phyloP scores from a whole-genome alignment of 2,888 invertebrate genomes.

The Melipona beecheii region DNA sequence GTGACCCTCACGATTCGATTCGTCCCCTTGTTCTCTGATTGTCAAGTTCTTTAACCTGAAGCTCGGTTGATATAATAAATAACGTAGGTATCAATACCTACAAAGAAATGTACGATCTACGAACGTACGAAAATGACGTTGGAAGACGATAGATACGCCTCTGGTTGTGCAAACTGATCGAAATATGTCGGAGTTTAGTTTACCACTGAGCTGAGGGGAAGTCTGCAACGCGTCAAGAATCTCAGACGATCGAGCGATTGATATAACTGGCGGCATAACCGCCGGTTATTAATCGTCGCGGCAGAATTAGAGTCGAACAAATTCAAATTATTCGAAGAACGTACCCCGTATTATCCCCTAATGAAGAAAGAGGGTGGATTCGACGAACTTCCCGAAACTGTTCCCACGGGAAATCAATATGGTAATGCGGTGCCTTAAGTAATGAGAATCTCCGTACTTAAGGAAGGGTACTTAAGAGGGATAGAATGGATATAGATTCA shows the following conservation, averaged over 20 bases:
- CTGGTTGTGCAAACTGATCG: conserved; percentile 53
- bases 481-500: conserved; percentile 52
- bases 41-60: conserved; percentile 78
- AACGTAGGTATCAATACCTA: no score
- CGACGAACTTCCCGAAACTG: conserved; percentile 70
- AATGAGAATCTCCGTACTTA: conserved; percentile 76
- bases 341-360: conserved; percentile 36
- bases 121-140: conserved; percentile 41
- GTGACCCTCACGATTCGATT: conserved; percentile 75
- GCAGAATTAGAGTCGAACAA: background rate
- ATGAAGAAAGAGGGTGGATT: conserved; percentile 57
- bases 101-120: conserved; percentile 61
- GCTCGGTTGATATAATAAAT: no score
- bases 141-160: conserved; percentile 60
- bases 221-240: background rate
- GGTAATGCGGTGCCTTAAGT: conserved; percentile 78
- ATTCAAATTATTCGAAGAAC: conserved; percentile 39
- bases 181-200: conserved; percentile 22
- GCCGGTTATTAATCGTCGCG: background rate
- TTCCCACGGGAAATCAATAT: conserved; percentile 79
- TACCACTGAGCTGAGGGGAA: background rate
- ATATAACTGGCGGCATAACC: background rate
- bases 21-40: conserved; percentile 77
- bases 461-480: conserved; percentile 67
- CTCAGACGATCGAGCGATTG: background rate